phyloP scores from a whole-genome alignment of 2,888 invertebrate genomes.

The Thera obeliscata region DNA sequence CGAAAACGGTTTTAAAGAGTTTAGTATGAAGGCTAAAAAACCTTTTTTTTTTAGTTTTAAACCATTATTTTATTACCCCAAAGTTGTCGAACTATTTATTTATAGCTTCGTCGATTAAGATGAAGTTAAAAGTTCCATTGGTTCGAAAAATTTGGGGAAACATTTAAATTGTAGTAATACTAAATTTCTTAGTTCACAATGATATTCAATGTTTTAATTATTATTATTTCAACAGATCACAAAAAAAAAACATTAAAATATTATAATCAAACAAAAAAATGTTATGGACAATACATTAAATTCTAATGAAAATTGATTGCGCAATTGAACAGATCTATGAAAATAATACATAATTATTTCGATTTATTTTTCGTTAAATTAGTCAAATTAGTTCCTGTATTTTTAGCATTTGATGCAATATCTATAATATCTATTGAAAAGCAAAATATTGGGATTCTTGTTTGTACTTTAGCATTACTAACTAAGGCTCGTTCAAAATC shows the following conservation, averaged over 20 bases:
- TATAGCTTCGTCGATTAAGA: neutral
- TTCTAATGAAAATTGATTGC: neutral
- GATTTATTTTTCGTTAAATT: neutral
- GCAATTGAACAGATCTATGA: neutral
- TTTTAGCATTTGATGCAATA: neutral
- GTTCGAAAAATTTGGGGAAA: neutral
- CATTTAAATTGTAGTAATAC: neutral
- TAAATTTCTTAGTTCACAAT: neutral
- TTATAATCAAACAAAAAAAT: no score
- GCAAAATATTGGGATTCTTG: neutral
- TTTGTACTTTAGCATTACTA: neutral
- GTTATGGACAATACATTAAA: neutral
- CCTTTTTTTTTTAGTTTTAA: no score
- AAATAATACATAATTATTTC: neutral
- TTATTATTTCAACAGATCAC: neutral
- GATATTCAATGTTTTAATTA: neutral
- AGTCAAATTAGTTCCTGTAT: neutral
- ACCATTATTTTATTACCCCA: neutral
- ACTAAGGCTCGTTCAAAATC: no score
- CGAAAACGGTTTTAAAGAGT: no score
- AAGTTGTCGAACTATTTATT: neutral
- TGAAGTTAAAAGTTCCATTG: neutral
- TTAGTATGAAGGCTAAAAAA: no score
- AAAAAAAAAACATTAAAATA: neutral
- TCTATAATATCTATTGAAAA: neutral